Evolutionary conservation across 2,797 vertebrate genomes (phyloP).

Genomic region (Onychomys torridus): DNA sequence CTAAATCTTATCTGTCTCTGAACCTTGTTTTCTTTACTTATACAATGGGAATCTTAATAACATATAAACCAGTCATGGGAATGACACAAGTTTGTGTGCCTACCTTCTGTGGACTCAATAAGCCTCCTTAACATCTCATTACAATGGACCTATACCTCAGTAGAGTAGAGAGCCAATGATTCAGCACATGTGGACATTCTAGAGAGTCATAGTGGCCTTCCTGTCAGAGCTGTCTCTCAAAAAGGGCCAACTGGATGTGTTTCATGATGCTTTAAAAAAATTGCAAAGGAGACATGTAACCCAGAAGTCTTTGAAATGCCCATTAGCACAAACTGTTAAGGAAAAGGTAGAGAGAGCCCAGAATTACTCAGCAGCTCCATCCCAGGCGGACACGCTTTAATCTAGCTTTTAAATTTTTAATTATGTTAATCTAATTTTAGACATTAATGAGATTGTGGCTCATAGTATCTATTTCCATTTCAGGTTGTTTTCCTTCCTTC

Average conservation of each 20-base stretch:
- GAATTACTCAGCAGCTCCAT: constrained; percentile 29
- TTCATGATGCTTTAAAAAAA: constrained; percentile 15
- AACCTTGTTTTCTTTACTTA: not conserved
- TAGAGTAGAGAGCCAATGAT: not conserved
- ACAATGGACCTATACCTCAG: accelerated
- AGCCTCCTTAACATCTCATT: not conserved
- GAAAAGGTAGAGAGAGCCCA: not conserved
- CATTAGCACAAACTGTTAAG: not conserved
- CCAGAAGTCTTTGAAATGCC: constrained; percentile 44
- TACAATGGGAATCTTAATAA: not conserved
- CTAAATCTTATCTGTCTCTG: not conserved
- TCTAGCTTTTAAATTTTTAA: constrained; percentile 81
- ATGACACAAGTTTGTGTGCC: accelerated
- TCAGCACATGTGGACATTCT: accelerated
- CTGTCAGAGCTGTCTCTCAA: not conserved
- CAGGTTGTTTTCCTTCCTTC: constrained; percentile 57
- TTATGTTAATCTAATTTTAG: constrained; percentile 82
- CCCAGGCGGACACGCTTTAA: constrained; percentile 59
- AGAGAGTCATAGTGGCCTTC: accelerated
- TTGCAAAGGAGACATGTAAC: constrained; percentile 44
- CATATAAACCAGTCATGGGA: not conserved
- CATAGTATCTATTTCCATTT: constrained; percentile 72
- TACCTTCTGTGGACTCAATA: not conserved
- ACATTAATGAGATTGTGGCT: constrained; percentile 74
- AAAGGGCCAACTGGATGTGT: not conserved